Conservation (phyloP, 1,140 invertebrate species). For the Penaeus vannamei region DNA sequence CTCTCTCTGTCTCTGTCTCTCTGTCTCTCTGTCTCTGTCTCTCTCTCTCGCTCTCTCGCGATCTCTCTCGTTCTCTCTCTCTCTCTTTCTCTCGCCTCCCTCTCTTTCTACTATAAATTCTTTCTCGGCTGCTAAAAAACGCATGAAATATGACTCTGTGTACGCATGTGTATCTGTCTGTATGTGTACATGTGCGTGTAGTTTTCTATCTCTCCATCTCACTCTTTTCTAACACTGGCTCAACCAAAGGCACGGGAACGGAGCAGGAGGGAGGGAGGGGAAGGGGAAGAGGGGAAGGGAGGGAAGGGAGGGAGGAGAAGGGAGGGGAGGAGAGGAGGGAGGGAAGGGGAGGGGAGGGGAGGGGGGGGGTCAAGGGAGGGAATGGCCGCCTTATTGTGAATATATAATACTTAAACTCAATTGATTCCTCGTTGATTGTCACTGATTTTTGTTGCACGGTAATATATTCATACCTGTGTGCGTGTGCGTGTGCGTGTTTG, state of each 20-base stretch:
- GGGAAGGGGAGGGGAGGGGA: not conserved
- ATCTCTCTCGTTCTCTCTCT: too few species aligned
- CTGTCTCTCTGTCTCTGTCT: not conserved
- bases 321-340: not conserved
- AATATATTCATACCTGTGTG: constrained; percentile 2
- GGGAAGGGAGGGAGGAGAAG: not conserved
- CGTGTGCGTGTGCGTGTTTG: not conserved
- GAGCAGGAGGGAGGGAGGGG: not conserved
- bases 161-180: not conserved
- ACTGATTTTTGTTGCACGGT: not conserved
- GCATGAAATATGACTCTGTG: not conserved
- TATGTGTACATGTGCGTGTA: constrained; percentile 1
- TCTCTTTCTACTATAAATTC: not conserved
- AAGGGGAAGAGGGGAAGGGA: not conserved
- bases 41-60: too few species aligned
- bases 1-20: not conserved
- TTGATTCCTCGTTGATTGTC: not conserved
- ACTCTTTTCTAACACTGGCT: too few species aligned
- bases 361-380: not conserved
- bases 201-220: constrained; percentile 3
- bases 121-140: too few species aligned
- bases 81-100: too few species aligned
- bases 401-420: constrained; percentile 5
- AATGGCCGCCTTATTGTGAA: not conserved
- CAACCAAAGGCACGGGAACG: not conserved